A percentile compares a stretch with the other conserved stretches of the same genome.
Evolutionary conservation across 2,888 invertebrate species (phyloP).

Genomic region (Mellilla xanthometata): DNA sequence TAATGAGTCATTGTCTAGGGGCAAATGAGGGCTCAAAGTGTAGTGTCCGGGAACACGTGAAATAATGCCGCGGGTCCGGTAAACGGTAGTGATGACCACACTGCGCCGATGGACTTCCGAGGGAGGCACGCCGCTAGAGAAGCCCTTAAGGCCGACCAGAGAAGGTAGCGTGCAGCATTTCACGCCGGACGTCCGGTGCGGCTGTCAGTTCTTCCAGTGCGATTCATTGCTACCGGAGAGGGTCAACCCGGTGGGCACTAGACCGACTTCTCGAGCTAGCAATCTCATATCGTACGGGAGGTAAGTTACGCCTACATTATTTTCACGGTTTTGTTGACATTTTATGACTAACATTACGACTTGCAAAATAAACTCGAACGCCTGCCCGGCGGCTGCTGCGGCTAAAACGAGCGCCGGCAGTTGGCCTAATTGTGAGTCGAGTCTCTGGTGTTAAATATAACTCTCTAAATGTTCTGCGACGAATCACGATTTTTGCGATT

Average conservation of each 20-base stretch:
- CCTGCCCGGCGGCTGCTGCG: slow-evolving; percentile 71
- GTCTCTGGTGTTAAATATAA: slow-evolving; percentile 73
- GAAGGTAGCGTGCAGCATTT: slow-evolving; percentile 87
- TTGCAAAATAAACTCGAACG: slow-evolving; percentile 57
- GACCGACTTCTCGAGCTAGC: slow-evolving; percentile 85
- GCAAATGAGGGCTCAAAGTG: slow-evolving; percentile 41
- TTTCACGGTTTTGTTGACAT: slow-evolving; percentile 50
- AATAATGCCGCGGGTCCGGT: slow-evolving; percentile 57
- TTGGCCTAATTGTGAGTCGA: slow-evolving; percentile 79
- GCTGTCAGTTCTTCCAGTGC: slow-evolving; percentile 92
- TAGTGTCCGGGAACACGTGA: slow-evolving; percentile 43
- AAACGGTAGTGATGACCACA: slow-evolving; percentile 70
- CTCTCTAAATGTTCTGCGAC: slow-evolving; percentile 58
- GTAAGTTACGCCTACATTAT: slow-evolving; percentile 58
- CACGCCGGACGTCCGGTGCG: slow-evolving; percentile 92
- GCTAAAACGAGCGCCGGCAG: slow-evolving; percentile 77
- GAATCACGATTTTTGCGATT: slow-evolving; percentile 55
- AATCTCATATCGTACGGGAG: slow-evolving; percentile 66
- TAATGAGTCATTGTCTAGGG: slow-evolving; percentile 54
- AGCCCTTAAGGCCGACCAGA: slow-evolving; percentile 86
- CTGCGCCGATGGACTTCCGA: slow-evolving; percentile 86
- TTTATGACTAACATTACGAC: slow-evolving; percentile 60
- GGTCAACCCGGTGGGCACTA: slow-evolving; percentile 85
- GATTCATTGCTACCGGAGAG: slow-evolving; percentile 90
- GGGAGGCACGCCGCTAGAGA: slow-evolving; percentile 84